Conservation (phyloP, 2,797 vertebrate genomes). For the Ctenosaura bakeri region DNA sequence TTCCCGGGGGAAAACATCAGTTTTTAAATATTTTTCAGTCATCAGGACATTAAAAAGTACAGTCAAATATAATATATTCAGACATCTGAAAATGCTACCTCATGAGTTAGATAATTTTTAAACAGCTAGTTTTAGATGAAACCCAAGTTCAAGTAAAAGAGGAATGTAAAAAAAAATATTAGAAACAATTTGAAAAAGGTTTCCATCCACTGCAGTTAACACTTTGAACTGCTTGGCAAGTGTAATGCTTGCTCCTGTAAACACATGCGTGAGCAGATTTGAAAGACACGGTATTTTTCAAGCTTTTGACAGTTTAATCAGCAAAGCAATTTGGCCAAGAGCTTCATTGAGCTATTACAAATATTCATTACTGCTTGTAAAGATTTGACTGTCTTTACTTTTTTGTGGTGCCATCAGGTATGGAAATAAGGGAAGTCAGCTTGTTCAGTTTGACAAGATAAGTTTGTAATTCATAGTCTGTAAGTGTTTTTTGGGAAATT, state of each 20-base stretch:
- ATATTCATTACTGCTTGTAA: background rate
- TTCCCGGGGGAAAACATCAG: background rate
- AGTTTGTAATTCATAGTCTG: too few relatives aligned
- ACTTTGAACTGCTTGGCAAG: background rate
- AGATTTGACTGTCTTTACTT: background rate
- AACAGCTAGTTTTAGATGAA: background rate
- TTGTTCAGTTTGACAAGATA: too few relatives aligned
- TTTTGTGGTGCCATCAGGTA: background rate
- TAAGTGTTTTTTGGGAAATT: too few relatives aligned
- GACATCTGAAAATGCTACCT: background rate
- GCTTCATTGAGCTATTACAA: background rate
- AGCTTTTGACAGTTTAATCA: background rate
- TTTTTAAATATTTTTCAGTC: background rate
- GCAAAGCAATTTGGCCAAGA: background rate
- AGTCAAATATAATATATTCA: background rate
- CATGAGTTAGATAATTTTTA: background rate
- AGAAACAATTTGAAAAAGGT: background rate
- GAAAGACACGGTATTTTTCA: background rate
- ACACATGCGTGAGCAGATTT: background rate
- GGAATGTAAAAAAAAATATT: background rate
- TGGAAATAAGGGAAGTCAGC: background rate
- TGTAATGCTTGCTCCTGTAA: background rate
- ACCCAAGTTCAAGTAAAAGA: background rate
- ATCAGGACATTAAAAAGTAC: background rate
- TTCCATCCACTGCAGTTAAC: too few relatives aligned